phyloP scores from a whole-genome alignment of 2,888 invertebrate species.

The Scaptomyza cyrtandrae region DNA sequence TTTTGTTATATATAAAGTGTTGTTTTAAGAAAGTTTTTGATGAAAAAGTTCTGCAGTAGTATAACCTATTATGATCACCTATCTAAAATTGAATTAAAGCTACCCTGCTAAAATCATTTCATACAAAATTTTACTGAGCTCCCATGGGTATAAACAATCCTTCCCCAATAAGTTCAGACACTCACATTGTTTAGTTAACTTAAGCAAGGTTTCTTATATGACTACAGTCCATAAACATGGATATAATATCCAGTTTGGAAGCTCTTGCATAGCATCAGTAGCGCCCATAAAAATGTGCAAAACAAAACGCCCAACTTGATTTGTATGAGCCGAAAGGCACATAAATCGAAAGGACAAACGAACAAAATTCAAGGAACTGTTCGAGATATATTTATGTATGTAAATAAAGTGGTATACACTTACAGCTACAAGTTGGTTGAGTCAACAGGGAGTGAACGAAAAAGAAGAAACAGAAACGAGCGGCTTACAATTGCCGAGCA shows the following conservation, averaged over 20 bases:
- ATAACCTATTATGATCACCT: no score
- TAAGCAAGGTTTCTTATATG: not conserved
- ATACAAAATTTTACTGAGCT: no score
- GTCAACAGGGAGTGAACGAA: slow-evolving; percentile 17
- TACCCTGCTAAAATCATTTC: no score
- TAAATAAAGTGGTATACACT: slow-evolving; percentile 68
- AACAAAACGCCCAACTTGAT: slow-evolving; percentile 73
- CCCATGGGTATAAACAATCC: not conserved
- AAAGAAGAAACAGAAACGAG: no score
- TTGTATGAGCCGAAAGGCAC: slow-evolving; percentile 50
- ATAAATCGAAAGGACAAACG: slow-evolving; percentile 60
- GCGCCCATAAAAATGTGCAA: slow-evolving; percentile 79
- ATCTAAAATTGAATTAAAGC: no score
- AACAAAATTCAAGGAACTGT: slow-evolving; percentile 33
- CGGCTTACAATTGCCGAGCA: slow-evolving; percentile 43
- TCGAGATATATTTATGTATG: slow-evolving; percentile 3
- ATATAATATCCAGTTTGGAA: not conserved
- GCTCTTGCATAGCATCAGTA: slow-evolving; percentile 81
- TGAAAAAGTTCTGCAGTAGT: no score
- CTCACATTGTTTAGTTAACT: not conserved
- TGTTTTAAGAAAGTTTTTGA: no score
- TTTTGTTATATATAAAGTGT: no score
- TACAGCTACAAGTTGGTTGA: slow-evolving; percentile 61
- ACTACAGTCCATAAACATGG: not conserved
- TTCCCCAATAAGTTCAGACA: not conserved